Evolutionary conservation across 2,797 vertebrate species (phyloP).

Genomic region (Cheirogaleus major): DNA sequence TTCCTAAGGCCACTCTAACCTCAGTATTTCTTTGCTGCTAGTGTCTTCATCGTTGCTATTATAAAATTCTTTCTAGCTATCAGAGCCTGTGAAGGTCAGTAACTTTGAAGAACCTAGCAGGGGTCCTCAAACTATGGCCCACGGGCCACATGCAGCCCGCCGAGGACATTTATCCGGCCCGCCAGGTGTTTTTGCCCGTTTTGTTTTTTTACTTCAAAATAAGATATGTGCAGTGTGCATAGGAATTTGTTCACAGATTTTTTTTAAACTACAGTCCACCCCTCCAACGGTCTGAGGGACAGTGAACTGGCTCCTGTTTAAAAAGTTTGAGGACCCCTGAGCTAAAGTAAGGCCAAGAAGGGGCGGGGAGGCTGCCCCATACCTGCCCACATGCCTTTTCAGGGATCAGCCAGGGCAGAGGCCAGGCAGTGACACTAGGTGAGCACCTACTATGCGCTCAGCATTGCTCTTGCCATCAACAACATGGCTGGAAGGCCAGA

Average conservation of each 20-base stretch:
- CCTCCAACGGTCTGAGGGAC: too few relatives aligned
- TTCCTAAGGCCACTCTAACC: not conserved
- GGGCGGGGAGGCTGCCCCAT: not conserved
- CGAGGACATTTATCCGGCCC: too few relatives aligned
- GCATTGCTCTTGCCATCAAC: not conserved
- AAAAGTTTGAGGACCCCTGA: too few relatives aligned
- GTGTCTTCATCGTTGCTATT: not conserved
- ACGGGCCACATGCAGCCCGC: too few relatives aligned
- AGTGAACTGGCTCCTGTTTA: too few relatives aligned
- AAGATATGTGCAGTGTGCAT: too few relatives aligned
- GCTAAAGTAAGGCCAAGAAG: not conserved
- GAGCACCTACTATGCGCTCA: not conserved
- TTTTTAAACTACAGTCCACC: too few relatives aligned
- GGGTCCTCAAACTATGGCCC: too few relatives aligned
- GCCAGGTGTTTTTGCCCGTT: too few relatives aligned
- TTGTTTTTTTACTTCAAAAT: too few relatives aligned
- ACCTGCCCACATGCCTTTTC: not conserved
- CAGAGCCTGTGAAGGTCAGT: not conserved
- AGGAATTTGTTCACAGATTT: too few relatives aligned
- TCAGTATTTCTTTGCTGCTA: not conserved
- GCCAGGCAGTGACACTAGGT: too few relatives aligned
- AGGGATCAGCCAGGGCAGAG: not conserved
- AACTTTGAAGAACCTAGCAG: not conserved
- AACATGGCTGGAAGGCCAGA: not conserved
- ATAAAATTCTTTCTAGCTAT: not conserved